Percentiles rank a stretch among this genome's conserved stretches.
phyloP scores from a whole-genome alignment of 2,797 vertebrate genomes.

The Bradypodion ventrale region DNA sequence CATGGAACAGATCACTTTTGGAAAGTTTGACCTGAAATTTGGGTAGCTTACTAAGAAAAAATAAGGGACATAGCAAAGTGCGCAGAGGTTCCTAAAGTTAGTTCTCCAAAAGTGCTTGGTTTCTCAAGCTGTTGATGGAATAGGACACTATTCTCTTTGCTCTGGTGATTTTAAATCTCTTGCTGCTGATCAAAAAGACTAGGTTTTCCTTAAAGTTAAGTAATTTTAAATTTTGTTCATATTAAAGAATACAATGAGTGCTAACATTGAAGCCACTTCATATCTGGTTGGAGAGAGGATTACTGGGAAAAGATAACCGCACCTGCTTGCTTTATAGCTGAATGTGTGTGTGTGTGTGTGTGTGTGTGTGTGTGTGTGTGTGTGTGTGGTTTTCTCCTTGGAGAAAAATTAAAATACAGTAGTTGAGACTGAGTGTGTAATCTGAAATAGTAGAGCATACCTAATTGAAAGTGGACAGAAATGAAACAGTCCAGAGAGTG shows the following conservation, averaged over 20 bases:
- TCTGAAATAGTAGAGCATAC: too few relatives aligned
- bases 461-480: too few relatives aligned
- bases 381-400: too few relatives aligned
- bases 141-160: too few relatives aligned
- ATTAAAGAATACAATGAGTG: not conserved
- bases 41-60: not conserved
- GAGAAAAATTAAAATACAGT: too few relatives aligned
- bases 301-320: not conserved
- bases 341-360: too few relatives aligned
- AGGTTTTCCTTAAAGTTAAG: not conserved
- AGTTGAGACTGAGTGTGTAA: too few relatives aligned
- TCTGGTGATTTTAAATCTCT: not conserved
- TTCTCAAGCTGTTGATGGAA: not conserved
- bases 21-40: not conserved
- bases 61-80: not conserved
- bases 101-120: not conserved
- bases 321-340: too few relatives aligned
- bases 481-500: too few relatives aligned
- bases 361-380: too few relatives aligned
- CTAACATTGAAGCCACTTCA: not conserved
- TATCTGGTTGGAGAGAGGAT: not conserved
- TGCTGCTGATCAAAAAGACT: constrained; percentile 15
- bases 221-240: not conserved
- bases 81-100: not conserved
- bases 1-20: not conserved